These are phyloP conservation scores for Scaptomyza cyrtandrae DNA, from an alignment of 2,888 invertebrate species.

Conservation along the genomic window DNA sequence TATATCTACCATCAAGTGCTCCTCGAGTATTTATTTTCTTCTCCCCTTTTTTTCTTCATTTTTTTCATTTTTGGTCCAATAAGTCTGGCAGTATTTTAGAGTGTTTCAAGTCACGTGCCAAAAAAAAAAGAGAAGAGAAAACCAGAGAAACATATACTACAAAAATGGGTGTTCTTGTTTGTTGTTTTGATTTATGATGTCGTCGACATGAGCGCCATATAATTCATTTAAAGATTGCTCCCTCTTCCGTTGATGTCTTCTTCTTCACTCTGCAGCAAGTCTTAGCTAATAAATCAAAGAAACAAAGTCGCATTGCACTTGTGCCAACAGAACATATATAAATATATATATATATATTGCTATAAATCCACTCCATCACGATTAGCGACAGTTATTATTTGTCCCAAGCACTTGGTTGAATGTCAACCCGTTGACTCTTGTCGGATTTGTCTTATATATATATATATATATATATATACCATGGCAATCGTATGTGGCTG, in stretches of 20 bases:
- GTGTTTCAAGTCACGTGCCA: conserved; percentile 57
- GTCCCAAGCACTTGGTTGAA: conserved; percentile 45
- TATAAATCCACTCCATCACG: conserved; percentile 73
- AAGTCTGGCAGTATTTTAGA: neutral
- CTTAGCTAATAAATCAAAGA: conserved; percentile 52
- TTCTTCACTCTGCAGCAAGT: neutral
- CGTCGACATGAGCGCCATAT: conserved; percentile 64
- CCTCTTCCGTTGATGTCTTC: conserved; percentile 28
- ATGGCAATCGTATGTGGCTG: neutral
- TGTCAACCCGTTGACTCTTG: conserved; percentile 42
- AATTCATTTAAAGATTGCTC: conserved; percentile 61
- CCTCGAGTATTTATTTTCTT: neutral
- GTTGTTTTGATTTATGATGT: conserved; percentile 63
- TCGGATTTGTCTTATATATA: conserved; percentile 16
- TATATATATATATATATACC: neutral
- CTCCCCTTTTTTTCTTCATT: neutral
- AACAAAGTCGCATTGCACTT: conserved; percentile 55
- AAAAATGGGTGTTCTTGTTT: conserved; percentile 68
- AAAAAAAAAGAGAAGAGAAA: conserved; percentile 2
- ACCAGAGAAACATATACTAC: conserved; percentile 22
- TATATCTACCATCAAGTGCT: neutral
- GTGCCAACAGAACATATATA: conserved; percentile 14
- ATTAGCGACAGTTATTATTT: conserved; percentile 75
- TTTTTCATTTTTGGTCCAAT: neutral
- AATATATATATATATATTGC: conserved; percentile 10